A percentile compares a stretch with the other conserved stretches of the same genome.
Conservation (phyloP, 2,888 invertebrate species). For the Uloborus plumipes region DNA sequence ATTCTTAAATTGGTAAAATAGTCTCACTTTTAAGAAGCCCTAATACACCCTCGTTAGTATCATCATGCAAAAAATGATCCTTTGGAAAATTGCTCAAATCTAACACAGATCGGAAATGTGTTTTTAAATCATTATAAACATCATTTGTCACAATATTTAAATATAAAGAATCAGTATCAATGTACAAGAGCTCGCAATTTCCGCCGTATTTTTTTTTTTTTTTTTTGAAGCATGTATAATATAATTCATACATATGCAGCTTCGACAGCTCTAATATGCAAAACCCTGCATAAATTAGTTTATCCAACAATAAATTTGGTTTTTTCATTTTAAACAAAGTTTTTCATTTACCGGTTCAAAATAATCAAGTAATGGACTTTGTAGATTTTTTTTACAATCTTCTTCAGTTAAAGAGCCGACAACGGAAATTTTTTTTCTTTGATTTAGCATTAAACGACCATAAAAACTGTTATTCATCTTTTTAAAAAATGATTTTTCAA, state of each 20-base stretch:
- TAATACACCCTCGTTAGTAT: background rate
- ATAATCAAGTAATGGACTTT: constrained; percentile 6
- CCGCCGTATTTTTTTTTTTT: background rate
- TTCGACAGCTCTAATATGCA: background rate
- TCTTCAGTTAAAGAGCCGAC: background rate
- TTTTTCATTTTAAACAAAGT: constrained; percentile 10
- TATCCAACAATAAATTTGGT: background rate
- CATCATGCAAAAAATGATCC: background rate
- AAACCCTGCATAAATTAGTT: background rate
- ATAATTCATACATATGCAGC: background rate
- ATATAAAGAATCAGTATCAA: background rate
- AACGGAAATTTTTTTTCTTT: background rate
- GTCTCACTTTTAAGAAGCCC: background rate
- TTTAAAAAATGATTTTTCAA: constrained; percentile 10
- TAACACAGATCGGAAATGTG: background rate
- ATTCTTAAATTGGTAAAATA: background rate
- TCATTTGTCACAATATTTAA: background rate
- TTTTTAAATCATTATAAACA: background rate
- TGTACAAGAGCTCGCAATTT: background rate
- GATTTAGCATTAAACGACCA: background rate
- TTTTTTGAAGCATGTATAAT: background rate
- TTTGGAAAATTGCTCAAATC: constrained; percentile 5
- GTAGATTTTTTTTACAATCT: constrained; percentile 5
- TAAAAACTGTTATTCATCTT: constrained; percentile 7
- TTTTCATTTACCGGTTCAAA: constrained; percentile 4